Percentiles rank a stretch among this genome's conserved stretches.
Evolutionary conservation across 2,113 vertebrate genomes (phyloP).

Genomic region (Mus spicilegus): DNA sequence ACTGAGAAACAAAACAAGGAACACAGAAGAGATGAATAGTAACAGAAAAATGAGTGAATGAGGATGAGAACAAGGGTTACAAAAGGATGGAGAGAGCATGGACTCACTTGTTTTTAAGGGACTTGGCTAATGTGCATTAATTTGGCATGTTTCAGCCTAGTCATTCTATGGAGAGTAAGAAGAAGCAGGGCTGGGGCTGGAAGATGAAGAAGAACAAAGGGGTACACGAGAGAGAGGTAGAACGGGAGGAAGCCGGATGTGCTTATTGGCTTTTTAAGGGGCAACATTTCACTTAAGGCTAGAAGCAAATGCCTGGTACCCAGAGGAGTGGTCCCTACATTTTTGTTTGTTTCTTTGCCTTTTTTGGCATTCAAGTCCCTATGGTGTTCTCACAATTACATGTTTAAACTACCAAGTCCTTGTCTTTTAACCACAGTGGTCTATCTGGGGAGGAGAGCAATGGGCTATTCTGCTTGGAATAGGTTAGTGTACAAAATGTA

Average conservation of each 20-base stretch:
- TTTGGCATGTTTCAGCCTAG: not conserved
- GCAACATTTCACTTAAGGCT: not conserved
- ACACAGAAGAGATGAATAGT: not conserved
- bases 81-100: not conserved
- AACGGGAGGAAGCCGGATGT: not conserved
- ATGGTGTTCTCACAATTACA: not conserved
- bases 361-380: not conserved
- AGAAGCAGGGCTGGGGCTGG: not conserved
- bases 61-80: constrained; percentile 2
- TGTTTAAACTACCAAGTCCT: not conserved
- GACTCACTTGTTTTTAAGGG: not conserved
- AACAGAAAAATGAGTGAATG: constrained; percentile 26
- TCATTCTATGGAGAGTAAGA: not conserved
- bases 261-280: not conserved
- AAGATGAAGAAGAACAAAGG: not conserved
- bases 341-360: constrained; percentile 20
- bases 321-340: not conserved
- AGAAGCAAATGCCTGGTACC: not conserved
- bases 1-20: not conserved
- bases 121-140: not conserved
- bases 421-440: not conserved
- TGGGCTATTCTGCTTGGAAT: not conserved
- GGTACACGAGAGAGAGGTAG: not conserved
- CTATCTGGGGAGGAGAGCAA: not conserved
- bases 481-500: not conserved